Evolutionary conservation across 92 coral and sea anemone genomes (phyloP).

Genomic region (Scolanthus callimorphus): DNA sequence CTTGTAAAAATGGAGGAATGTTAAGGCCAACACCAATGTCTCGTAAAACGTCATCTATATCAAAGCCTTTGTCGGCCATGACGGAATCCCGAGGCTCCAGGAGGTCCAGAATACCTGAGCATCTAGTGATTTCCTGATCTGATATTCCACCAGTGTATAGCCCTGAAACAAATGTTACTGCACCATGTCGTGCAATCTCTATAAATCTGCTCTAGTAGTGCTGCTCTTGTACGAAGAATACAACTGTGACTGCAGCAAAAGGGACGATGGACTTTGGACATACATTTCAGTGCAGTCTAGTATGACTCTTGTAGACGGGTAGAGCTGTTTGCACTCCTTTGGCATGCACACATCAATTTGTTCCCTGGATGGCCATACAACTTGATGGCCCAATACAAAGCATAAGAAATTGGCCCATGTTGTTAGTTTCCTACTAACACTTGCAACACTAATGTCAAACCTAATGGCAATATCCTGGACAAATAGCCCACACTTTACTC

Average conservation of each 20-base stretch:
- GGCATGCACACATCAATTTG: slow-evolving; percentile 36
- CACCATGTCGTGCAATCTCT: slow-evolving; percentile 60
- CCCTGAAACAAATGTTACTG: slow-evolving; percentile 48
- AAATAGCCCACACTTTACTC: slow-evolving; percentile 35
- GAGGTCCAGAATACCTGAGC: slow-evolving; percentile 45
- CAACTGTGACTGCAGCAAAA: slow-evolving; percentile 48
- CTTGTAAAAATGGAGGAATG: slow-evolving; percentile 47
- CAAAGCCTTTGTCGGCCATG: slow-evolving; percentile 57
- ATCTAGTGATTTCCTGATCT: slow-evolving; percentile 61
- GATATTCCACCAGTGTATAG: slow-evolving; percentile 34
- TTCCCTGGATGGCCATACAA: slow-evolving; percentile 43
- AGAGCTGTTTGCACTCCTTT: slow-evolving; percentile 20
- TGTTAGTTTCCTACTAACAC: slow-evolving; percentile 47
- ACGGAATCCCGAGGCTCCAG: slow-evolving; percentile 41
- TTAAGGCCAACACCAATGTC: slow-evolving; percentile 29
- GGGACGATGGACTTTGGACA: slow-evolving; percentile 38
- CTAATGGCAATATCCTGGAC: slow-evolving; percentile 45
- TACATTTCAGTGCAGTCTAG: slow-evolving; percentile 64
- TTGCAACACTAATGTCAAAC: slow-evolving; percentile 41
- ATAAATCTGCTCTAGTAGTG: slow-evolving; percentile 54
- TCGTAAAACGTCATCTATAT: slow-evolving; percentile 20
- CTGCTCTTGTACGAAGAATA: slow-evolving; percentile 58
- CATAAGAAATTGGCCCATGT: slow-evolving; percentile 41
- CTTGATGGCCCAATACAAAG: slow-evolving; percentile 35
- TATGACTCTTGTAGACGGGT: slow-evolving; percentile 55